Evolutionary conservation across 2,113 vertebrate genomes (phyloP).

Genomic region (Procapra przewalskii): DNA sequence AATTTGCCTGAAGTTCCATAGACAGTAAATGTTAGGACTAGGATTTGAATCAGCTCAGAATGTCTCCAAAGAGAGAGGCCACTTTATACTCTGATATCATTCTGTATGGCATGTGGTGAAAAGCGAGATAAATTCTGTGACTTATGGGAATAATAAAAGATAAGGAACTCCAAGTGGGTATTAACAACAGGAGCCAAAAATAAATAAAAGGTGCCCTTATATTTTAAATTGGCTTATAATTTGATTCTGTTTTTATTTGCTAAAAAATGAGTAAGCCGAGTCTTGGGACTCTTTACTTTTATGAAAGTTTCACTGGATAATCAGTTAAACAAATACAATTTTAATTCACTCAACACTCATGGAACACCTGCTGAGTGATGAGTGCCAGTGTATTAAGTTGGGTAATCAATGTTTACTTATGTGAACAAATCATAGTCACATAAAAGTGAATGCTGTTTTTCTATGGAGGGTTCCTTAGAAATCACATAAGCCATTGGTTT

Average conservation of each 20-base stretch:
- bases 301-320: conserved; percentile 12
- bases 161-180: not conserved
- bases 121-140: not conserved
- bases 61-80: not conserved
- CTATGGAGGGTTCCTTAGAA: not conserved
- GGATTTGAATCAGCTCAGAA: not conserved
- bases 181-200: not conserved
- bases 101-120: not conserved
- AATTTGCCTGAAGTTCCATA: not conserved
- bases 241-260: not conserved
- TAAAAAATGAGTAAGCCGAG: not conserved
- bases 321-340: not conserved
- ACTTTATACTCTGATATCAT: not conserved
- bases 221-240: not conserved
- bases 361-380: not conserved
- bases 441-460: not conserved
- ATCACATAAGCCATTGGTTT: not conserved
- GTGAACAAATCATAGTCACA: not conserved
- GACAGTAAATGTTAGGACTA: not conserved
- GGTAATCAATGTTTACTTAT: not conserved
- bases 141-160: not conserved
- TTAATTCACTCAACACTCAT: not conserved
- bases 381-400: not conserved
- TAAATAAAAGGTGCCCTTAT: not conserved
- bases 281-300: not conserved